phyloP scores from a whole-genome alignment of 2,113 vertebrate species.

The Asarcornis scutulata region DNA sequence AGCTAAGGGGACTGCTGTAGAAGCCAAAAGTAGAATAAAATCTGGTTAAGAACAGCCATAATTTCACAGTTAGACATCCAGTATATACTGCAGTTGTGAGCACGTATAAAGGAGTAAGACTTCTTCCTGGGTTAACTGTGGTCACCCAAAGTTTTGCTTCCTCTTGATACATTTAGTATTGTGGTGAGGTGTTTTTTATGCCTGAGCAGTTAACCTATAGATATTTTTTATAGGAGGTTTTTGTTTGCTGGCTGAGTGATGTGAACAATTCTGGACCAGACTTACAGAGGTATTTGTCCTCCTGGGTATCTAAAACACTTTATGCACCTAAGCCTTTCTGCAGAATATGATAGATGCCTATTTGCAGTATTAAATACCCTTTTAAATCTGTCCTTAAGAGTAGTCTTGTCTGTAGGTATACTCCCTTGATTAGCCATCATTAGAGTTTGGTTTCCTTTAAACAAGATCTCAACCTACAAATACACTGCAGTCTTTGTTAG shows the following conservation, averaged over 20 bases:
- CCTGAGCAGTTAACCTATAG: neutral
- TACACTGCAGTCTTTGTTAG: neutral
- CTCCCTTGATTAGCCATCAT: neutral
- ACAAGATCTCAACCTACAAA: neutral
- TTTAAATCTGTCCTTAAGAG: neutral
- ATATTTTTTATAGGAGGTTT: neutral
- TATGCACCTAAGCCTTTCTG: neutral
- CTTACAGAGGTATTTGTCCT: neutral
- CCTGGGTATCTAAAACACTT: neutral
- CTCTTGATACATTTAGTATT: neutral
- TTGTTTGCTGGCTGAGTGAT: neutral
- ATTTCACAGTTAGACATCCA: neutral
- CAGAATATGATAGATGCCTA: neutral
- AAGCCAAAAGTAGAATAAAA: neutral
- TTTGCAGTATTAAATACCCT: neutral
- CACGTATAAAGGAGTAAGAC: neutral
- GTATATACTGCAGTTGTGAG: neutral
- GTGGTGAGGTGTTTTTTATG: neutral
- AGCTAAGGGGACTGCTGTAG: neutral
- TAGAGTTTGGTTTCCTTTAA: neutral
- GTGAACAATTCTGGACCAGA: neutral
- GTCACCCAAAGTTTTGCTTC: neutral
- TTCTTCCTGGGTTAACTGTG: neutral
- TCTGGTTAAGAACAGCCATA: neutral
- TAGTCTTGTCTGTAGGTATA: neutral